Base-by-base conservation (phyloP, 2,113 vertebrate genomes). In the Chascanopsetta lugubris region DNA sequence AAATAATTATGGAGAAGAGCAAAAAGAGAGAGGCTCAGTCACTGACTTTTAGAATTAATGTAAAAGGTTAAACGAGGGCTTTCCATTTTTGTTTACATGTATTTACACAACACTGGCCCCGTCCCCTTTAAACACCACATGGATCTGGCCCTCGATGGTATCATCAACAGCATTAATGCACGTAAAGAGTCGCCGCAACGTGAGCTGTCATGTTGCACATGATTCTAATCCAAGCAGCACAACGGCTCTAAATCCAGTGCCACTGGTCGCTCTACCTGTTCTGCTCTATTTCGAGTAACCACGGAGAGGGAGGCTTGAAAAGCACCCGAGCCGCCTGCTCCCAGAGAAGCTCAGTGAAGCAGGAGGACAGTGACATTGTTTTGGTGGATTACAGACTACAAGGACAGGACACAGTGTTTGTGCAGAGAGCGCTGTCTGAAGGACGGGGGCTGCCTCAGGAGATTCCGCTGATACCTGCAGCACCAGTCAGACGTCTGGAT, bases 371-470 rank as follows among this genome's bases (percentile, higher is more conserved):
- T 2, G 5, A 48, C 30, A 24, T 56, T 17, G 24, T 70, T 77
- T 68, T n/a, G 69, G 53, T 69, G 73, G 49, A 83, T 77, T 81
- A 83, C 60, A 68, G 20, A 57, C 30, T 59, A 69, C 73, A 85
- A 77, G 66, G 77, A 56, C 79, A 75, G 57, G 63, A 43, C 42
- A 53, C 26, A 59, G 54, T 74, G 75, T 77, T 75, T 80, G 72
- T 77, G 38, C 53, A 1, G 50, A 65, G 69, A 73, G 64, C 49
- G 34, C 34, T 66, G 71, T 75, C 66, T 70, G 77, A 30, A 26
- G 62, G 45, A 69, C 53, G 62, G 25, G n/a, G 8, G 22, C 21
- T 40, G 53, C 60, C 74, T 74, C 46, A 6, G 59, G 83, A 70
- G 75, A 73, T 49, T 40, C 5, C 51, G 17, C 59, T 55, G 59